Evolutionary conservation across 2,888 invertebrate genomes (phyloP).

Genomic region (Rhamnusium bicolor): DNA sequence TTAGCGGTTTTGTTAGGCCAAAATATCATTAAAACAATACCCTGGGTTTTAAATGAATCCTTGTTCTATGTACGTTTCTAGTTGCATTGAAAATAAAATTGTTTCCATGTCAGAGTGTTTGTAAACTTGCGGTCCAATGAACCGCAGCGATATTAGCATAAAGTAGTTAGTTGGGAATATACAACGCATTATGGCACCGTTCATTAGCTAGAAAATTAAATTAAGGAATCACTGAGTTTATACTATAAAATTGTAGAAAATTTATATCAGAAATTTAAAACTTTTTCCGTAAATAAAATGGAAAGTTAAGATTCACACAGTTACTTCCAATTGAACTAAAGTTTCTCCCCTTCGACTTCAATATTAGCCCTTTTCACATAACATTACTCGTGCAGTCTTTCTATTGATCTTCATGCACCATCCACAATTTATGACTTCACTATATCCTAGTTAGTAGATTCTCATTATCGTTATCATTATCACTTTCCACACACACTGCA

Average conservation of each 20-base stretch:
- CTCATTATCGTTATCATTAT: not conserved
- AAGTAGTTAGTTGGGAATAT: not conserved
- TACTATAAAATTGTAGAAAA: not conserved
- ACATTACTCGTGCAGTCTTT: not conserved
- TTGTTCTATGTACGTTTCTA: not conserved
- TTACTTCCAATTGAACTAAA: not conserved
- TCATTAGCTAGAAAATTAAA: not conserved
- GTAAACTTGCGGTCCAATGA: not conserved
- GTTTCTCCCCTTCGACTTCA: not conserved
- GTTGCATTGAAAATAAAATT: not conserved
- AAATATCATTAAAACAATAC: not conserved
- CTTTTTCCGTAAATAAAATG: not conserved
- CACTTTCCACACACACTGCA: not conserved
- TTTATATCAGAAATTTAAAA: not conserved
- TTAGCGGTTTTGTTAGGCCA: not conserved
- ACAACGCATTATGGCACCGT: not conserved
- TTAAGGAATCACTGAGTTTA: not conserved
- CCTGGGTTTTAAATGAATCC: not conserved
- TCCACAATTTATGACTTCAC: not conserved
- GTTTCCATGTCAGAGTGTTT: not conserved
- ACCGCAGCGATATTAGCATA: not conserved
- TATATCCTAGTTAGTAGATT: not conserved
- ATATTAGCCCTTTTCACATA: not conserved
- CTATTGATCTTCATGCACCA: not conserved
- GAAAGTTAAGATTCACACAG: not conserved